Evolutionary conservation across 2,888 invertebrate species (phyloP), one percentile per base, ranked within the genome.

Genomic region (Shargacucullia verbasci): DNA sequence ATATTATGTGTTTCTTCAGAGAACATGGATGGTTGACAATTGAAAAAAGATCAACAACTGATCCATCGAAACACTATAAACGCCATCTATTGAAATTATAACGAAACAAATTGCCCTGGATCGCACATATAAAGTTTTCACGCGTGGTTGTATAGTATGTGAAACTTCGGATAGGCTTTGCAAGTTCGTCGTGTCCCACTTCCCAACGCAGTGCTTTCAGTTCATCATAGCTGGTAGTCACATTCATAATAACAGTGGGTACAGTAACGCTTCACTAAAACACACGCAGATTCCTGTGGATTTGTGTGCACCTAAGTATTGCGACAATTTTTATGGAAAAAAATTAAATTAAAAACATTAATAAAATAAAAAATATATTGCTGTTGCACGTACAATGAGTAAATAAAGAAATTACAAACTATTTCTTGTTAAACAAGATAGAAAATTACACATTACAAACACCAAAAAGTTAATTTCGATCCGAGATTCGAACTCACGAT

Each of bases 221-320:
- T 76, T 76, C 2, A 27, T 15, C 7, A 78, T 84, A 74, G 73
- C 80, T 74, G 76, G 53, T 60, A 71, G 65, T 79, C 84, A 85
- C 81, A 75, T 67, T 68, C 20, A 11, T 38, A 8, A 65, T 53
- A 29, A 73, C 67, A 81, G 87, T 90, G 89, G 87, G 86, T 78
- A 89, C 15, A 83, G 72, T 54, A 76, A 63, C 37, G 89, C 90
- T 88, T 81, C 80, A 82, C 87, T 86, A 90, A 89, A 89, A 88
- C 88, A 87, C 88, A 88, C 67, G 85, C 88, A 81, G 65, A 76
- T 83, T 87, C 74, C 82, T 41, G 43, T 84, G 76, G 74, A 82
- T 80, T 79, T 89, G 88, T 87, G 88, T 88, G 87, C 86, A 89
- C 88, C 87, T 88, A 86, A 86, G 84, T 81, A 78, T 83, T 66